Conservation (phyloP, 2,888 invertebrate genomes). For the Rotaria magnacalcarata region DNA sequence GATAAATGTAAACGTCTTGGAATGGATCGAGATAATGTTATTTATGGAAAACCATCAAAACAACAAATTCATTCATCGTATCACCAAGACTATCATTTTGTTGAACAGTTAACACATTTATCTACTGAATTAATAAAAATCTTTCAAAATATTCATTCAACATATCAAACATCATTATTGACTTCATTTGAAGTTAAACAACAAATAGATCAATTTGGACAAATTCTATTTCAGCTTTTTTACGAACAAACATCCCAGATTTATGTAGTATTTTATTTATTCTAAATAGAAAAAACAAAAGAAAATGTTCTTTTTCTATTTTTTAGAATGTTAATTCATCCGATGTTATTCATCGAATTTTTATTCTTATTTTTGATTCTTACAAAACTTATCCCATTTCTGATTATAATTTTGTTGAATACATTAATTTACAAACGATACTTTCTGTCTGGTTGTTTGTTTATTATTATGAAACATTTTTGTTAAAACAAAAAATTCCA, state of each 20-base stretch:
- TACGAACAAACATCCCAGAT: not conserved
- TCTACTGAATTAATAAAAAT: not conserved
- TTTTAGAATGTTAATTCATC: not conserved
- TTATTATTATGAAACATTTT: conserved; percentile 29
- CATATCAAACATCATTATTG: too few species aligned
- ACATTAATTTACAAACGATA: not conserved
- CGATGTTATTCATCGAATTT: not conserved
- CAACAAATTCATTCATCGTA: not conserved
- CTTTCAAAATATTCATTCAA: not conserved
- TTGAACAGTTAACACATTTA: not conserved
- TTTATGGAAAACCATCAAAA: conserved; percentile 30
- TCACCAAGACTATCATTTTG: too few species aligned
- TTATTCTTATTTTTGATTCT: not conserved
- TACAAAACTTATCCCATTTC: not conserved
- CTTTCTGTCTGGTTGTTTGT: not conserved
- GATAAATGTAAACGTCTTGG: conserved; percentile 37
- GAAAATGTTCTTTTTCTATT: too few species aligned
- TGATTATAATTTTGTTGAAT: not conserved
- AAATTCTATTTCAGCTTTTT: not conserved
- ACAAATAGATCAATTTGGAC: not conserved
- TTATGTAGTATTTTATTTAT: not conserved
- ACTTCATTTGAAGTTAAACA: not conserved
- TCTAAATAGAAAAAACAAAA: too few species aligned
- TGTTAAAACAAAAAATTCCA: not conserved
- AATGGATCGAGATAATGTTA: conserved; percentile 32